A percentile compares a stretch with the other conserved stretches of the same genome.
phyloP scores from a whole-genome alignment of 2,113 vertebrate genomes.

The Passer domesticus region DNA sequence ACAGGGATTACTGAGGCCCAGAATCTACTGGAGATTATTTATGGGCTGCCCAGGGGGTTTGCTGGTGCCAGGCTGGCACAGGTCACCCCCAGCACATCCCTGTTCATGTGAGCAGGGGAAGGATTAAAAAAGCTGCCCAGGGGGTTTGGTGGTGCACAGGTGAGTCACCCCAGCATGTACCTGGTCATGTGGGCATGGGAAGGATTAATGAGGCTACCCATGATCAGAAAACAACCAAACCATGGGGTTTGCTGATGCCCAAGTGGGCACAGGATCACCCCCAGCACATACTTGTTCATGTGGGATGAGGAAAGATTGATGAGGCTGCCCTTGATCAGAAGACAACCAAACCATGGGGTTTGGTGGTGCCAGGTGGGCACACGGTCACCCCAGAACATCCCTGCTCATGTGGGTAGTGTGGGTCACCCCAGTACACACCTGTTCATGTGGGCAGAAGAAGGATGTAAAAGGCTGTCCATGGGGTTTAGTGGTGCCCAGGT shows the following conservation, averaged over 20 bases:
- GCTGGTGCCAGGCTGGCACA: not conserved
- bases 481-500: not conserved
- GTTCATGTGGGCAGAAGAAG: slow-evolving; percentile 89
- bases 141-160: not conserved
- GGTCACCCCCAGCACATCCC: fast-evolving
- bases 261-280: too few species aligned
- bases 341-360: not conserved
- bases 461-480: too few species aligned
- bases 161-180: fast-evolving
- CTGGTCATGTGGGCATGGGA: fast-evolving
- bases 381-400: too few species aligned
- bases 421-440: slow-evolving; percentile 72
- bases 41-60: not conserved
- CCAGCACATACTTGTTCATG: slow-evolving; percentile 86
- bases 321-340: too few species aligned
- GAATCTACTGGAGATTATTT: not conserved
- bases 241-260: too few species aligned
- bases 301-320: slow-evolving; percentile 76
- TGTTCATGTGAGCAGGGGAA: not conserved
- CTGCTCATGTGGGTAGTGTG: too few species aligned
- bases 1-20: not conserved
- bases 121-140: fast-evolving
- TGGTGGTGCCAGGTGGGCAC: too few species aligned
- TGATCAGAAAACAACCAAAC: too few species aligned
- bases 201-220: fast-evolving